Conservation (phyloP, 2,797 vertebrate genomes). For the Petrocephalus schoutedeni region DNA sequence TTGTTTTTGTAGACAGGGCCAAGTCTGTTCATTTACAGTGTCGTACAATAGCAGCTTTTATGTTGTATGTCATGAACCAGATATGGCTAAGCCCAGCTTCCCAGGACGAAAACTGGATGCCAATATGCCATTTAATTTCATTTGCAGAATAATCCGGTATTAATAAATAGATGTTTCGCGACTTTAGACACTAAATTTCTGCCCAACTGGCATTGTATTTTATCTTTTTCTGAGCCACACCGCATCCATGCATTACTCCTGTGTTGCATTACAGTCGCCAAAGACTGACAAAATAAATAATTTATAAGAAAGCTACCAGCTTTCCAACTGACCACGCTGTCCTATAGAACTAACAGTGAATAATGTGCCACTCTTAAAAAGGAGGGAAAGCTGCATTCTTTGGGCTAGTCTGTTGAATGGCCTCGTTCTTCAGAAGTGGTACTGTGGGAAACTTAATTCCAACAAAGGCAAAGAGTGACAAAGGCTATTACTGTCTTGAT, state of each 20-base stretch:
- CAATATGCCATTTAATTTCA: neutral
- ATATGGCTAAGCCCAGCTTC: neutral
- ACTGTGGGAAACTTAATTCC: conserved; percentile 9
- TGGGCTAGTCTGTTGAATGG: neutral
- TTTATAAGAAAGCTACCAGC: neutral
- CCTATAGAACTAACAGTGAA: neutral
- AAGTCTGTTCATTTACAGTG: neutral
- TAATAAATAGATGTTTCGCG: neutral
- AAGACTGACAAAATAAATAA: neutral
- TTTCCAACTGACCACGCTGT: neutral
- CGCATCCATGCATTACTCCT: neutral
- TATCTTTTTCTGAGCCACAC: neutral
- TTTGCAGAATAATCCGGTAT: neutral
- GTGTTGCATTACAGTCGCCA: neutral
- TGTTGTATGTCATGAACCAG: neutral
- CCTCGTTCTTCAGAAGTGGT: conserved; percentile 3
- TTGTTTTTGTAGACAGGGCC: neutral
- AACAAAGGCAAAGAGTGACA: neutral
- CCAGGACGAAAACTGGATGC: neutral
- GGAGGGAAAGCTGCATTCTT: neutral
- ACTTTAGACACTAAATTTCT: neutral
- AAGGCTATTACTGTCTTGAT: neutral
- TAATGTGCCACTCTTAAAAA: neutral
- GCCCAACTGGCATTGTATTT: neutral
- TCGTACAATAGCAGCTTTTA: neutral